These are phyloP conservation scores for Rhynchotus rufescens DNA, from an alignment of 2,797 vertebrate species.

Conservation along the genomic window DNA sequence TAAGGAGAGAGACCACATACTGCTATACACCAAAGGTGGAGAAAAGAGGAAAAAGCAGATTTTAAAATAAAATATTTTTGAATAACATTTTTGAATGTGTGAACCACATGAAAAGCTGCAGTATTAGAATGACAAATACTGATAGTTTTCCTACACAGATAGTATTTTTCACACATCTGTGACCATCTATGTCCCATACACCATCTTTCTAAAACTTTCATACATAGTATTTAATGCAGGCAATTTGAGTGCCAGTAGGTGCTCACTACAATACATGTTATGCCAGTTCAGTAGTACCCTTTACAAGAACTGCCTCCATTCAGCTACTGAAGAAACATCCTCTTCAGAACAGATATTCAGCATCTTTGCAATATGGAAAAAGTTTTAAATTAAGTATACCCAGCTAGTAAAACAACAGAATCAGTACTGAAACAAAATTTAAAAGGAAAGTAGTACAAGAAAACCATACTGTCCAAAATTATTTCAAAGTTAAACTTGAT, in stretches of 20 bases:
- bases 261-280: background rate
- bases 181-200: background rate
- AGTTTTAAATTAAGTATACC: background rate
- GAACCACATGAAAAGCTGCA: background rate
- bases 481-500: background rate
- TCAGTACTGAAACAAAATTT: background rate
- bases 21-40: background rate
- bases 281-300: background rate
- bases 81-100: background rate
- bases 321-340: background rate
- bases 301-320: background rate
- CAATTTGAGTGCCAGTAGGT: background rate
- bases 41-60: background rate
- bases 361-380: background rate
- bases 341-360: background rate
- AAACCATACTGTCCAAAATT: background rate
- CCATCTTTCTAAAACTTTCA: background rate
- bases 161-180: background rate
- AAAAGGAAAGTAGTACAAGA: background rate
- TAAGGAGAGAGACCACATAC: background rate
- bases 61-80: constrained; percentile 13
- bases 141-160: background rate
- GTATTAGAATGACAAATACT: background rate
- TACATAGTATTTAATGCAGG: background rate
- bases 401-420: background rate